Base-by-base conservation (phyloP, 2,888 invertebrate species). In the Sphecodes monilicornis region DNA sequence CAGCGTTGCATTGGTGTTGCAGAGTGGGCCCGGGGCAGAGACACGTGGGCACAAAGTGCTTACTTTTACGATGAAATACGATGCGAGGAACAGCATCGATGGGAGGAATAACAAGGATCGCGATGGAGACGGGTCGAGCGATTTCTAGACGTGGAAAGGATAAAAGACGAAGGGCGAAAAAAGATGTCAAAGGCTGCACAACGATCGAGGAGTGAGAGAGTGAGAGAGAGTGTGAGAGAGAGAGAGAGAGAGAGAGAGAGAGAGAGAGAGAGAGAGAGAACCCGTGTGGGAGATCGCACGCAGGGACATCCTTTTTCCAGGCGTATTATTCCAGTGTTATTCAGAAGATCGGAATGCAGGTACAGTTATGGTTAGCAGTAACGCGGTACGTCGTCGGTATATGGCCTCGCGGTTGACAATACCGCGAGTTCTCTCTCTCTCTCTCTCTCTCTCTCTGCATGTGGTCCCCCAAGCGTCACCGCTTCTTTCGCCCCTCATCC, bases 301-400 rank as follows among this genome's bases (percentile, higher is more conserved):
- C 26, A 64, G 66, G 70, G 76, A 66, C 80, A 72, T 87, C 70
- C 73, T 82, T 82, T 86, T 86, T 75, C 82, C 82, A 79, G 79
- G 29, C 81, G 86, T 87, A 87, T 90, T 90, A 89, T 87, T 87
- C 88, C 83, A 71, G 81, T 76, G 82, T 90, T 90, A 90, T 94
- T 94, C 94, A 93, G 86, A 89, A 90, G 93, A 93, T 93, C 89
- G 93, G 93, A 93, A 94, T 94, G 93, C 93, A 91, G 88, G 92
- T 92, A 93, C 93, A 93, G 93, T 93, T 93, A 92, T 88, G 89
- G 90, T 90, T 90, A 91, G 81, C 88, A 88, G 91, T 90, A 91
- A 90, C 90, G 88, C 88, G 89, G 89, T 86, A 85, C 90, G 86
- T 82, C 86, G 88, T 85, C 86, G 88, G 84, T 86, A 79, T 84